Conservation (phyloP, 2,888 invertebrate species). For the Candidula unifasciata region DNA sequence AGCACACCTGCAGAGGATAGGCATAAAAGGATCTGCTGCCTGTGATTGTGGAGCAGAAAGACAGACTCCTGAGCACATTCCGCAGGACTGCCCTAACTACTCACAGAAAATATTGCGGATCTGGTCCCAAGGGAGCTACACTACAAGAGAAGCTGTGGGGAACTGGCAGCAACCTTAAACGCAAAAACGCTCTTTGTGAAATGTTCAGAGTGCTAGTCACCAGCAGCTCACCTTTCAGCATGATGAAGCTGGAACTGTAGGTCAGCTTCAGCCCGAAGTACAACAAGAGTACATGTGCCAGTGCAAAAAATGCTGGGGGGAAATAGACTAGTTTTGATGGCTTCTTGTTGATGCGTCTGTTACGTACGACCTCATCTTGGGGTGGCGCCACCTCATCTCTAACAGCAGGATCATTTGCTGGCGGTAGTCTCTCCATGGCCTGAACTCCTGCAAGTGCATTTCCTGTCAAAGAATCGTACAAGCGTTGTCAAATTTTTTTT, state of each 20-base stretch:
- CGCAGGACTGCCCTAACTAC: too few relatives aligned
- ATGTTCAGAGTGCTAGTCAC: neutral
- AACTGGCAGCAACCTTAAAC: too few relatives aligned
- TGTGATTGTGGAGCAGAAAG: too few relatives aligned
- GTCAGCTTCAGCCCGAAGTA: slow-evolving; percentile 56
- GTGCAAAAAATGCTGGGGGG: slow-evolving; percentile 52
- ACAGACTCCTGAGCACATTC: too few relatives aligned
- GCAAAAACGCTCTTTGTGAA: too few relatives aligned
- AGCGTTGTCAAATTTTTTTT: too few relatives aligned
- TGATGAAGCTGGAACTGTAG: slow-evolving; percentile 53
- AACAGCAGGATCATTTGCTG: neutral
- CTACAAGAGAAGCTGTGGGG: too few relatives aligned
- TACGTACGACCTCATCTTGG: neutral
- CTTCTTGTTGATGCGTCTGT: neutral
- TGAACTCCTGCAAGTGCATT: neutral
- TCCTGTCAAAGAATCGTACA: neutral
- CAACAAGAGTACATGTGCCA: slow-evolving; percentile 48
- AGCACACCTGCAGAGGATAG: too few relatives aligned
- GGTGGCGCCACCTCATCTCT: neutral
- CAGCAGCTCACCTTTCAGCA: slow-evolving; percentile 53
- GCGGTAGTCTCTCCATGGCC: neutral
- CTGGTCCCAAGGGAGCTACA: too few relatives aligned
- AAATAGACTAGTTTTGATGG: slow-evolving; percentile 49
- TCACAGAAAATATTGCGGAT: too few relatives aligned
- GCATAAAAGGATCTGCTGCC: too few relatives aligned